Conservation (phyloP, 2,888 invertebrate genomes). For the Drosophila yooni region DNA sequence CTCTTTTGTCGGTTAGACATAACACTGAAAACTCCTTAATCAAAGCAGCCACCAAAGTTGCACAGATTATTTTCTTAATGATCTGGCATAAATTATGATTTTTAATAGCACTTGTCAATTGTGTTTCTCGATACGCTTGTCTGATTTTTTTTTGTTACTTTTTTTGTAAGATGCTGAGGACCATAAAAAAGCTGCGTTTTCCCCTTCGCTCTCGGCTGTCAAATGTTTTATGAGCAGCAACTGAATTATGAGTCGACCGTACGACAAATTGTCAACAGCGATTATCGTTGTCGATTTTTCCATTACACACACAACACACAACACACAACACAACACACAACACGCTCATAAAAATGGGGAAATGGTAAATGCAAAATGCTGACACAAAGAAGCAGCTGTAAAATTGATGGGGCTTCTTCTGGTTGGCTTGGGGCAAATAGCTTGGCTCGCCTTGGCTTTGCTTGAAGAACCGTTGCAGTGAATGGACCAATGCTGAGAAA, state of each 20-base stretch:
- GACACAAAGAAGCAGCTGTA: slow-evolving; percentile 64
- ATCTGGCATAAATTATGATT: slow-evolving; percentile 5
- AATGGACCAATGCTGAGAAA: slow-evolving; percentile 51
- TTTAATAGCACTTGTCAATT: slow-evolving; percentile 11
- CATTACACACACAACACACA: slow-evolving; percentile 33
- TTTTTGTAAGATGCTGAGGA: slow-evolving; percentile 2
- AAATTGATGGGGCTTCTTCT: slow-evolving; percentile 46
- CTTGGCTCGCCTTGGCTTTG: slow-evolving; percentile 4
- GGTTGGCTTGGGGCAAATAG: slow-evolving; percentile 12
- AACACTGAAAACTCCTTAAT: neutral
- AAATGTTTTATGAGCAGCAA: slow-evolving; percentile 40
- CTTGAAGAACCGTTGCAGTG: slow-evolving; percentile 51
- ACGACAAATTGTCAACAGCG: slow-evolving; percentile 68
- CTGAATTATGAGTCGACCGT: slow-evolving; percentile 38
- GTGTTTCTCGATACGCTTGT: slow-evolving; percentile 2
- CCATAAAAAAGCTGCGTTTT: slow-evolving; percentile 29
- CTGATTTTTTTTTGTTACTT: neutral
- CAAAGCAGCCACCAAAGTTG: slow-evolving; percentile 3
- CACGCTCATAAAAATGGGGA: slow-evolving; percentile 18
- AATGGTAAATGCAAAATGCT: slow-evolving; percentile 49
- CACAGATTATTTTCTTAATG: neutral
- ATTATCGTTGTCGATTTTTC: slow-evolving; percentile 45
- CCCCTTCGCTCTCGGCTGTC: slow-evolving; percentile 11
- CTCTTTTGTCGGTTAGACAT: neutral
- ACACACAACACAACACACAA: slow-evolving; percentile 12